These are phyloP conservation scores for Platyura marginata DNA, from an alignment of 1,140 invertebrate species.

Conservation along the genomic window DNA sequence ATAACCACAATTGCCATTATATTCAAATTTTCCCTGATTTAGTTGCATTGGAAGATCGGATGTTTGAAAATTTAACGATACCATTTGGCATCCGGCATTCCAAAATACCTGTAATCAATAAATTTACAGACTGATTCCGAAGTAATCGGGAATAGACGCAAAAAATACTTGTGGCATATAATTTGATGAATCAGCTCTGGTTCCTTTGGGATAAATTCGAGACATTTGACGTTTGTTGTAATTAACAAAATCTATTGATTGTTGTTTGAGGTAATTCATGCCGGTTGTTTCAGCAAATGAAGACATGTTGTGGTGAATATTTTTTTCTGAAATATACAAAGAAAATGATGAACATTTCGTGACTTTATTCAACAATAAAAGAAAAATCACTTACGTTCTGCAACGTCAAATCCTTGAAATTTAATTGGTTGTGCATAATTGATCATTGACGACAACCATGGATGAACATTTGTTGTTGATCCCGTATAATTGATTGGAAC, in stretches of 20 bases:
- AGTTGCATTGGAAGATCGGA: conserved; percentile 98
- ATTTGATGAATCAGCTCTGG: conserved; percentile 95
- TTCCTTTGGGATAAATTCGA: conserved; percentile 96
- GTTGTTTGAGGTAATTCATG: conserved; percentile 84
- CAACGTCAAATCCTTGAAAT: conserved; percentile 94
- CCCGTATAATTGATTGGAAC: conserved; percentile 70
- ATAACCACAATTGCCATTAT: conserved; percentile 93
- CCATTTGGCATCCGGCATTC: conserved; percentile 93
- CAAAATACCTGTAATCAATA: conserved; percentile 98
- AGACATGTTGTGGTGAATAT: conserved; percentile 95
- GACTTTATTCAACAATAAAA: too few species aligned
- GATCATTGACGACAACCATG: conserved; percentile 94
- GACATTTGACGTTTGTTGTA: conserved; percentile 99
- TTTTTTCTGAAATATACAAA: conserved; percentile 51
- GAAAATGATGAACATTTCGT: not conserved
- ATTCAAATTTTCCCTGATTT: conserved; percentile 99
- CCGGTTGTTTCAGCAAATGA: conserved; percentile 95
- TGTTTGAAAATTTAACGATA: conserved; percentile 99
- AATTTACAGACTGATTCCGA: conserved; percentile 95
- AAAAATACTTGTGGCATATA: conserved; percentile 99
- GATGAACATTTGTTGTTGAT: conserved; percentile 97
- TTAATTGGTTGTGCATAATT: conserved; percentile 99
- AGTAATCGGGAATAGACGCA: conserved; percentile 96
- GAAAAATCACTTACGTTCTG: conserved; percentile 57
- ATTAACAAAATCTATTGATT: conserved; percentile 97